Evolutionary conservation across 2,888 invertebrate genomes (phyloP).

Genomic region (Myopa tessellatipennis): DNA sequence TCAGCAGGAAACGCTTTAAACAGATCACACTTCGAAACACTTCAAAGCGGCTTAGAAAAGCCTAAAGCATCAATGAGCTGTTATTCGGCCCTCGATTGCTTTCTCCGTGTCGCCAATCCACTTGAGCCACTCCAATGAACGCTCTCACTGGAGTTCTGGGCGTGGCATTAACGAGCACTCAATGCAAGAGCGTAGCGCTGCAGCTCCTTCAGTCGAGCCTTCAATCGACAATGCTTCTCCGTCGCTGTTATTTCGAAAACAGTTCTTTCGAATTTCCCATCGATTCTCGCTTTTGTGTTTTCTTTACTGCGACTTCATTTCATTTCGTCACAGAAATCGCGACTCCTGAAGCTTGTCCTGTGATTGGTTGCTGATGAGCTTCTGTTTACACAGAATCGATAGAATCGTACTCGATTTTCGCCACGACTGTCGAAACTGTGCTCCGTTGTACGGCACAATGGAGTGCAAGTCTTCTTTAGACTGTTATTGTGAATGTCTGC

Average conservation of each 20-base stretch:
- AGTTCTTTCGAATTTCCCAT: too few species aligned
- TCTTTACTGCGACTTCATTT: too few species aligned
- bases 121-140: neutral
- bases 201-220: neutral
- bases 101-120: neutral
- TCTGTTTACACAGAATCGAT: too few species aligned
- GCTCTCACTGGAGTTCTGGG: neutral
- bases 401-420: too few species aligned
- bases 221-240: neutral
- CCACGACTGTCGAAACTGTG: too few species aligned
- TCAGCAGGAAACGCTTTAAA: neutral
- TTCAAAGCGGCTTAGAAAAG: conserved; percentile 7
- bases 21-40: neutral
- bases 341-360: too few species aligned
- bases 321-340: too few species aligned
- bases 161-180: neutral
- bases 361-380: too few species aligned
- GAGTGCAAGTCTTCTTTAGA: too few species aligned
- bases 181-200: neutral
- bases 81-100: neutral
- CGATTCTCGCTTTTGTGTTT: too few species aligned
- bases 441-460: too few species aligned
- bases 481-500: neutral
- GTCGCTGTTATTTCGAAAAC: too few species aligned
- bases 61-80: conserved; percentile 5